Conservation (phyloP, 2,888 invertebrate species). For the Stenichneumon culpator region DNA sequence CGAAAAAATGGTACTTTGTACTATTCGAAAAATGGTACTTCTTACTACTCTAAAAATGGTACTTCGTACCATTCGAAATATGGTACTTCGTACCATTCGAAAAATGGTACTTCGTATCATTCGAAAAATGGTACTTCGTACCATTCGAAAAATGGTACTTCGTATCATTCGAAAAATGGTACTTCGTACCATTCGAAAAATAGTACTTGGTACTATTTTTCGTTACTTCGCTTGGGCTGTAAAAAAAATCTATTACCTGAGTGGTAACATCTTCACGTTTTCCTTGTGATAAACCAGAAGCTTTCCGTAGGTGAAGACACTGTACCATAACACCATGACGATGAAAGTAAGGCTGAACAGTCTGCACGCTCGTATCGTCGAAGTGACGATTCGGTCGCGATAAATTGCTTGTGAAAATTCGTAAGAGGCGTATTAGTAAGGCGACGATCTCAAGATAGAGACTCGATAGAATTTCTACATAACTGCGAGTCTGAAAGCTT, state of each 20-base stretch:
- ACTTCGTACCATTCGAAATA: neutral
- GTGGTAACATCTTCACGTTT: conserved; percentile 48
- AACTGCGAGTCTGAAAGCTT: too few relatives aligned
- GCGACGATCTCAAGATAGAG: neutral
- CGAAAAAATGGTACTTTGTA: neutral
- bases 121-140: neutral
- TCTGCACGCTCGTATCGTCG: conserved; percentile 56
- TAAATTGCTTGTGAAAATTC: conserved; percentile 54
- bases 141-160: too few relatives aligned
- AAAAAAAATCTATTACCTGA: conserved; percentile 42
- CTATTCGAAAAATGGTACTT: neutral
- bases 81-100: neutral
- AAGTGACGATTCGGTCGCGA: conserved; percentile 55
- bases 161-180: neutral
- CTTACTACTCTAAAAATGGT: neutral
- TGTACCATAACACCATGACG: conserved; percentile 61
- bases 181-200: neutral
- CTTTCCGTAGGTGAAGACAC: conserved; percentile 52
- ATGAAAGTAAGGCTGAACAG: conserved; percentile 53
- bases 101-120: neutral
- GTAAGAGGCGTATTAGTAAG: neutral
- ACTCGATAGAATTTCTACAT: too few relatives aligned
- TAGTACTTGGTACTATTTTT: neutral
- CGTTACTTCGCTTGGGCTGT: neutral
- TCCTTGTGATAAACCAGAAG: conserved; percentile 53